phyloP scores from a whole-genome alignment of 2,888 invertebrate genomes.

The Vannuccia rotundouncinata region DNA sequence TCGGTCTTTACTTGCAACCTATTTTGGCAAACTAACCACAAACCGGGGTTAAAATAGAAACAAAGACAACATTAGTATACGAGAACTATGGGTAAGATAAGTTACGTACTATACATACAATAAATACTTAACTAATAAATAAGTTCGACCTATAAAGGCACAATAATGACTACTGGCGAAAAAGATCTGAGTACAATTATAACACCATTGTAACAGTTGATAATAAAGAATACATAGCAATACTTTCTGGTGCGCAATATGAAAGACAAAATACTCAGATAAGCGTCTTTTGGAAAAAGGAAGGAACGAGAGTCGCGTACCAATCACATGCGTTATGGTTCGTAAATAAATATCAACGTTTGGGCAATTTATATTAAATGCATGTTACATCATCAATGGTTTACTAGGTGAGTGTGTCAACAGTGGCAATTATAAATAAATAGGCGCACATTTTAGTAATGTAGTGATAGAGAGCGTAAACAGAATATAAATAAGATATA shows the following conservation, averaged over 20 bases:
- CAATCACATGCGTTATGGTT: constrained; percentile 26
- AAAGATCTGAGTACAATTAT: constrained; percentile 13
- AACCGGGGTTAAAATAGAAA: background rate
- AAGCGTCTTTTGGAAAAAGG: constrained; percentile 22
- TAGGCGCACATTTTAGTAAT: background rate
- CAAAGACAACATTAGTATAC: background rate
- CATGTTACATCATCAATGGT: constrained; percentile 14
- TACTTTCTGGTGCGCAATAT: constrained; percentile 18
- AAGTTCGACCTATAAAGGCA: constrained; percentile 2
- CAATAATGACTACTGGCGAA: constrained; percentile 22
- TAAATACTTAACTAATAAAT: background rate
- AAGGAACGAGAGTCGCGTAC: constrained; percentile 5
- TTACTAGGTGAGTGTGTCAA: background rate
- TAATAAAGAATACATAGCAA: background rate
- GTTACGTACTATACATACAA: background rate
- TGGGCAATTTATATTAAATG: constrained; percentile 3
- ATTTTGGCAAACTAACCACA: background rate
- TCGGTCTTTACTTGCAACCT: background rate
- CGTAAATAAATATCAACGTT: background rate
- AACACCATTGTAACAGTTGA: background rate
- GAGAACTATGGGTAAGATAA: background rate
- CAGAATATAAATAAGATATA: too few relatives aligned
- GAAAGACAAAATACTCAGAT: constrained; percentile 23
- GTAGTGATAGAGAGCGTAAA: too few relatives aligned
- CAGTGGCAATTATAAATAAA: background rate